These are phyloP conservation scores for Drosophila lowei DNA, from an alignment of 1,140 invertebrate genomes.

Conservation along the genomic window DNA sequence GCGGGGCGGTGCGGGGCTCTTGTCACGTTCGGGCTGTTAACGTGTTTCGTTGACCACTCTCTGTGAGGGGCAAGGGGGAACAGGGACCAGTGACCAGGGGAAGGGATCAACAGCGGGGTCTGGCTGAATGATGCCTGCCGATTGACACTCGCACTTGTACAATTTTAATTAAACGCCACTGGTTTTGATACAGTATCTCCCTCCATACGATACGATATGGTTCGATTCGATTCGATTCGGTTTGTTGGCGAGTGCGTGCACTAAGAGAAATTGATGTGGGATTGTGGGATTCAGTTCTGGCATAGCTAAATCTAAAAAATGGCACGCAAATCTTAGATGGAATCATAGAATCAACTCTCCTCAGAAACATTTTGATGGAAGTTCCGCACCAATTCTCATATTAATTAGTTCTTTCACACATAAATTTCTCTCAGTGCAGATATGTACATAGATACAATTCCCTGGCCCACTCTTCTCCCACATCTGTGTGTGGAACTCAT, in stretches of 20 bases:
- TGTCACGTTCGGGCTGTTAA: constrained; percentile 81
- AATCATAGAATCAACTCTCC: too few species aligned
- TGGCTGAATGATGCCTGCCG: constrained; percentile 43
- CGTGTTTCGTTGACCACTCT: constrained; percentile 57
- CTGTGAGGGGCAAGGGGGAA: not conserved
- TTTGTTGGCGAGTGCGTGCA: constrained; percentile 15
- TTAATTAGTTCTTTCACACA: not conserved
- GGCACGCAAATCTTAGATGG: too few species aligned
- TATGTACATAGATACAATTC: constrained; percentile 2
- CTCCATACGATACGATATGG: constrained; percentile 3
- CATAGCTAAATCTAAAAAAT: too few species aligned
- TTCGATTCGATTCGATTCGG: not conserved
- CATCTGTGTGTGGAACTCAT: constrained; percentile 2
- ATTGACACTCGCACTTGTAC: constrained; percentile 74
- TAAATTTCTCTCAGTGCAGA: constrained; percentile 43
- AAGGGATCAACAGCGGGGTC: constrained; percentile 1
- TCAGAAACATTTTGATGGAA: too few species aligned
- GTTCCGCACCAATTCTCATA: too few species aligned
- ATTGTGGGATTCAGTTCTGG: too few species aligned
- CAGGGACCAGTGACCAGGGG: not conserved
- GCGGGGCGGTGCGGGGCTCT: constrained; percentile 9
- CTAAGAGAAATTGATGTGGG: constrained; percentile 23
- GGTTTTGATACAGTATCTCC: constrained; percentile 65
- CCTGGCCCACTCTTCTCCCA: constrained; percentile 18
- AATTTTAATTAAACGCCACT: constrained; percentile 82